phyloP scores from a whole-genome alignment of 2,113 vertebrate species.

The Rhea americana region DNA sequence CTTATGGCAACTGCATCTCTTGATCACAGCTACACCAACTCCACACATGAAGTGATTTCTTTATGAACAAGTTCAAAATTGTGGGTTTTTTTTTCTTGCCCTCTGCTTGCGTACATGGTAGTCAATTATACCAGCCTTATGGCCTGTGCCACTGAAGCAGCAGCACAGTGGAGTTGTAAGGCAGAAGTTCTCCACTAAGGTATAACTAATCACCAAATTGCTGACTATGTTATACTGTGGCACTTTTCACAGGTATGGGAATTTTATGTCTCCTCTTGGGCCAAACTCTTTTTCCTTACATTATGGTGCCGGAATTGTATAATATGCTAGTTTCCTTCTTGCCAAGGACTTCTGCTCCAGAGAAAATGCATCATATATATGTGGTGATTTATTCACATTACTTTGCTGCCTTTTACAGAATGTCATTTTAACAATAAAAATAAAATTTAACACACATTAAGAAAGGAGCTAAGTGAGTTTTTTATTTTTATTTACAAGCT shows the following conservation, averaged over 20 bases:
- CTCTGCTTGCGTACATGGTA: not conserved
- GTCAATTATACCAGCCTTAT: not conserved
- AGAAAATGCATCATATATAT: not conserved
- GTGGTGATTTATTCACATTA: not conserved
- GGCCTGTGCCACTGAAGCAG: not conserved
- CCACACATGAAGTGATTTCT: not conserved
- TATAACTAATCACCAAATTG: not conserved
- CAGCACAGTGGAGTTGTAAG: not conserved
- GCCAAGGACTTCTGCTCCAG: not conserved
- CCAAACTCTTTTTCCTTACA: not conserved
- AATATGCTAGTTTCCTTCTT: not conserved
- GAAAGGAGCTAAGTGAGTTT: not conserved
- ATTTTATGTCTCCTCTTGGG: not conserved
- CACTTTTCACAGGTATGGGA: not conserved
- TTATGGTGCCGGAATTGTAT: not conserved
- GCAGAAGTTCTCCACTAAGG: not conserved
- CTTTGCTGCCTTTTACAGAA: not conserved
- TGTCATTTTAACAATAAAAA: not conserved
- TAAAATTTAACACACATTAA: not conserved
- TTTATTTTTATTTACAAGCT: slow-evolving; percentile 26
- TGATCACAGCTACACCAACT: not conserved
- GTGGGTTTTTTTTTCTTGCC: not conserved
- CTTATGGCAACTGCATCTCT: not conserved
- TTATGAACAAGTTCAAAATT: not conserved
- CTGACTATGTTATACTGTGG: not conserved